Evolutionary conservation across 2,888 invertebrate species (phyloP).

Genomic region (Tenodera sinensis): DNA sequence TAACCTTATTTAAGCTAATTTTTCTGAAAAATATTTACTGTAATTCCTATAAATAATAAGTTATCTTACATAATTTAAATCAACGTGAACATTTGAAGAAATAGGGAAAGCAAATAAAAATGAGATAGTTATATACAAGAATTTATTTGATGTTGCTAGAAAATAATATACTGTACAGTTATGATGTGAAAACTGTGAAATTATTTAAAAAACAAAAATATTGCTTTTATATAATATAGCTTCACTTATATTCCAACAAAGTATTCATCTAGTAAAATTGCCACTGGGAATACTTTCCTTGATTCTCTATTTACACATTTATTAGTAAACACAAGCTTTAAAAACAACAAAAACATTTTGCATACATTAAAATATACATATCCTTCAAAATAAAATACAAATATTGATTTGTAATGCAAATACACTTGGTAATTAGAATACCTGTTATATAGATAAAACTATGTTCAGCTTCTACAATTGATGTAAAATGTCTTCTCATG

Average conservation of each 20-base stretch:
- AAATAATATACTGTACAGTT: neutral
- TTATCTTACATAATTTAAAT: too few species aligned
- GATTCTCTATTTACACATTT: neutral
- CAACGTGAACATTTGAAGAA: neutral
- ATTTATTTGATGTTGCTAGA: neutral
- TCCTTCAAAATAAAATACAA: neutral
- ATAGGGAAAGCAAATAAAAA: neutral
- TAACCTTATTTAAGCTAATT: too few species aligned
- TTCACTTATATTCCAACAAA: neutral
- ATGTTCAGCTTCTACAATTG: neutral
- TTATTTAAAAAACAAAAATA: neutral
- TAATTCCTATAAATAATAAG: too few species aligned
- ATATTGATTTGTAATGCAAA: neutral
- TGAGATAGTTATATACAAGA: neutral
- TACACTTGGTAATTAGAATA: neutral
- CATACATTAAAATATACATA: neutral
- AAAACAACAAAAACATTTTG: neutral
- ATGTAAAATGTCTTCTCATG: neutral
- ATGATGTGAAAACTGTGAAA: neutral
- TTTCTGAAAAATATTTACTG: too few species aligned
- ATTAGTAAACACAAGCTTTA: neutral
- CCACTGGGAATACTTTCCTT: neutral
- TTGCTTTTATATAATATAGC: neutral
- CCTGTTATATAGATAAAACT: neutral
- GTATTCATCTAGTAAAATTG: neutral